Percentiles rank a stretch among this genome's conserved stretches.
Conservation (phyloP, 2,113 vertebrate species). For the Cavia aperea region DNA sequence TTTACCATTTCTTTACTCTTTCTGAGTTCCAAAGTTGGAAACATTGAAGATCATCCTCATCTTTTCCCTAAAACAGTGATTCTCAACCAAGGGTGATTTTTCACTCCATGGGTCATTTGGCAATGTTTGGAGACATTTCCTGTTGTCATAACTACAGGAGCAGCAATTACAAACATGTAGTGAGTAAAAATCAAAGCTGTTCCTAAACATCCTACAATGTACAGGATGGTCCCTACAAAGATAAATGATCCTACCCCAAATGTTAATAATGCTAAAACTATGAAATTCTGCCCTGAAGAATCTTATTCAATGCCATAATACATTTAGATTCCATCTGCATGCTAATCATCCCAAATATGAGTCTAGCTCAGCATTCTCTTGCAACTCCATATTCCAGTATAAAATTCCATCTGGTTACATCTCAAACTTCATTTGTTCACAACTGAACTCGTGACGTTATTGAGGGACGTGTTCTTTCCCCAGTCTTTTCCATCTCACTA, state of each 20-base stretch:
- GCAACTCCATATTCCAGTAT: neutral
- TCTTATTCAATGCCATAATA: neutral
- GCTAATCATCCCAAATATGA: neutral
- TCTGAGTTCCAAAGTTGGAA: neutral
- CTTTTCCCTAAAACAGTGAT: neutral
- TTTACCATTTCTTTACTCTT: conserved; percentile 2
- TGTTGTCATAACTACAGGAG: neutral
- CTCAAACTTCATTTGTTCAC: neutral
- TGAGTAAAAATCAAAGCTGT: neutral
- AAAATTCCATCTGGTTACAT: neutral
- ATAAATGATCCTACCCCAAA: neutral
- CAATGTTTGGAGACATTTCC: neutral
- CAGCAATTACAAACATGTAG: neutral
- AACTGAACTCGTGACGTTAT: neutral
- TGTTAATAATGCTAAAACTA: neutral
- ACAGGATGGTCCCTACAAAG: neutral
- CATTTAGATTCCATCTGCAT: neutral
- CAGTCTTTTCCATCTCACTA: neutral
- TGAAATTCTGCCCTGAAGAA: neutral
- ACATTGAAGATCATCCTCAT: neutral
- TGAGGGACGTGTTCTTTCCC: neutral
- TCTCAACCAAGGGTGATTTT: neutral
- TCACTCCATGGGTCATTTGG: neutral
- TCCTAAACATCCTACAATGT: neutral
- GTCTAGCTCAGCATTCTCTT: neutral